Base-by-base conservation (phyloP, 2,113 vertebrate genomes). In the Protomyctophum bolini region DNA sequence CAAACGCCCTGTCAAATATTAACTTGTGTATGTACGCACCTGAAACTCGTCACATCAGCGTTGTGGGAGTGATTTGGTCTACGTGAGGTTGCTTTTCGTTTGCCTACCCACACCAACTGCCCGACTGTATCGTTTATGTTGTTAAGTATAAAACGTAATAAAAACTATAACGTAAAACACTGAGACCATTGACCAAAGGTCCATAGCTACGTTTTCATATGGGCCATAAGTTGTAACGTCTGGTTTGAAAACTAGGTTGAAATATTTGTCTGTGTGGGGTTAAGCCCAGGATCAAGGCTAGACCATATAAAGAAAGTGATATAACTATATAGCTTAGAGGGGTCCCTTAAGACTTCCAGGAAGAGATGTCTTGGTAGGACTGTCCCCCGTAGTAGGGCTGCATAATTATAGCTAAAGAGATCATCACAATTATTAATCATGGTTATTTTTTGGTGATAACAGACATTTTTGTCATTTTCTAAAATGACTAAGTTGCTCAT, bases 1-100 rank as follows among this genome's bases (percentile, higher is more conserved):
- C 85, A 91, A 89, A 91, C 14, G 10, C 4, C 10, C 45, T 9
- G 74, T 87, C 72, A 89, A 88, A 77, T 6, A 91, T 91, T 91
- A 90, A 91, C 85, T 11, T 2, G 11, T 50, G 50, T 63, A 21
- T 28, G 10, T 41, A 41, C 33, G 33, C 33, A 41, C 56, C 62
- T 63, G 14, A 63, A 68, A 68, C 46, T 48, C 51, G 68, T 62
- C 21, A 21, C 21, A 21, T 21, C 45, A 76, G 64, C 12, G 14
- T 71, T 75, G 66, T 77, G 64, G 11, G 52, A 79, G 14, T 14
- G 14, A 7, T 15, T 41, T 6, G 4, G 12, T 9, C 1, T 45
- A 47, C 7, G 52, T 59, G 33, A 28, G 8, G 28, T 57, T 58
- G 4, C 50, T 64, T 64, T 63, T 65, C 12, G 6, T 28, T 55